Evolutionary conservation across 64 coral and sea anemone species (phyloP), one percentile per base, ranked within the genome.

Genomic region (Trachythela sp.): DNA sequence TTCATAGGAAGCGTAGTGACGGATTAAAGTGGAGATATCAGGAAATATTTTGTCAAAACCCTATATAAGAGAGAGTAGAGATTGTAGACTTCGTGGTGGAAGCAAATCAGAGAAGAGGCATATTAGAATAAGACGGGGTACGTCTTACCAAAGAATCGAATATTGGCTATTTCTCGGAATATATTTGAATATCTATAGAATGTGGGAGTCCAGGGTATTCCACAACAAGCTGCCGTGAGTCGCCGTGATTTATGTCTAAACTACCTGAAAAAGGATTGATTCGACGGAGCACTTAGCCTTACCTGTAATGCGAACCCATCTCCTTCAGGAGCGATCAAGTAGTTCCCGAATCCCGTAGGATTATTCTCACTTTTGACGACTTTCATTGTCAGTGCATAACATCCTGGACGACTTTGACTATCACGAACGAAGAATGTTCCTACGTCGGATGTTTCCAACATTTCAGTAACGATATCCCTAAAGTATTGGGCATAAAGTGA

Each of bases 341-440:
- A 97, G 52, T 97, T 92, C 22, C 90, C 95, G 89, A 89, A 97
- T 4, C 95, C 95, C 70, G 60, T 87, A 27, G 93, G 51, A 26
- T 91, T 90, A 26, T 90, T 59, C 51, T 94, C 91, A 70, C 56
- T 64, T 64, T 68, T 84, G 48, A 91, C 88, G 32, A 97, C 95
- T 85, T 91, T 88, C 77, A 97, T 88, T 13, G 95, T 97, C 34
- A 97, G 51, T 2, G 95, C 95, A 84, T 70, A 93, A 41, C 93
- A 97, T 2, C 95, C 95, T 64, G 93, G 93, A 54, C 72, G 71
- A 58, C 95, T 97, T 52, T 97, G 95, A 86, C 95, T 97, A 77
- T 97, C 91, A 48, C 95, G 92, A 39, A 97, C 95, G 91, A 97
- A 97, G 48, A 97, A 97, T 10, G 95, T 86, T 35, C 95, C 95